Base-by-base conservation (phyloP, 2,888 invertebrate species). In the Xestoiulus laeticollis region DNA sequence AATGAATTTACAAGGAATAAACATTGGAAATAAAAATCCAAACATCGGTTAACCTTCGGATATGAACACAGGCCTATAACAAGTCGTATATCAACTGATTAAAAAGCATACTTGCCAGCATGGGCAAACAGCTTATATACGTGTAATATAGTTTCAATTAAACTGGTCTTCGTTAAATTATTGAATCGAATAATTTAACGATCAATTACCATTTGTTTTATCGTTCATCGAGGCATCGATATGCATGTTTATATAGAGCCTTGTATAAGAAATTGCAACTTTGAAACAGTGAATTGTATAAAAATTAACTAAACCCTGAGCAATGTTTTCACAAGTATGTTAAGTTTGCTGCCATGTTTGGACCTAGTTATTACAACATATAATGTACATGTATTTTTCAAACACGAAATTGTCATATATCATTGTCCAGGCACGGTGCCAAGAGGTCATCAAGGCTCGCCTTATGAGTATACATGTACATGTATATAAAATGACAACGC, bases 1-100 rank as follows among this genome's bases (percentile, higher is more conserved):
- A 78, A 78, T 78, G 78, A 78, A 78, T 78, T 78, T 78, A 78
- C 78, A 78, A 30, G 78, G 78, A 78, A 30, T 78, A 78, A 78
- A 78, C 78, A 78, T 12, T 1, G 30, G 78, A 26, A 78, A 78
- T 78, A 78, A 78, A 78, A 78, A 30, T 30, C 78, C 78, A 78
- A 78, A 78, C 78, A 78, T 78, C 78, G 26, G 30, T 78, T 30
- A 78, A 78, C 78, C 78, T 78, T 78, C 30, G 78, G 78, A 78
- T 78, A 30, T 78, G 78, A 78, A 30, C 78, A 30, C 26, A 78
- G 78, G 78, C 78, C 78, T 78, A 12, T 3, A 2, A 8, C 3
- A 68, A 12, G 26, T 26, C 10, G 68, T n/a, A 26, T 48, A 16
- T 22, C n/a, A 59, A 22, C 68, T 26, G 68, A 68, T 48, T 26